Evolutionary conservation across 2,797 vertebrate genomes (phyloP).

Genomic region (Knipowitschia caucasica): DNA sequence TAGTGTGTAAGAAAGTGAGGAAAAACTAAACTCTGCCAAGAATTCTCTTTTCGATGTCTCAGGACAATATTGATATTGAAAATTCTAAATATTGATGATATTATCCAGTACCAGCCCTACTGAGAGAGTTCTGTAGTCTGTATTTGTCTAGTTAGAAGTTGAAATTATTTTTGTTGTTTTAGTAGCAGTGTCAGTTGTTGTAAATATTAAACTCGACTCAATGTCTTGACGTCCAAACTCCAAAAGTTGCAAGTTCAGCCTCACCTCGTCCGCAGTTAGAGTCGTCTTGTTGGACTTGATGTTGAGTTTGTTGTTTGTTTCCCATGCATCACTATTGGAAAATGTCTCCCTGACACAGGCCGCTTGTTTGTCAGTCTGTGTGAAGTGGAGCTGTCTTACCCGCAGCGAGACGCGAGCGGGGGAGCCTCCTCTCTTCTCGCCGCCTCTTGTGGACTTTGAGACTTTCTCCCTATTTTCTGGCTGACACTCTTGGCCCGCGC

Average conservation of each 20-base stretch:
- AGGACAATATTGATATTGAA: background rate
- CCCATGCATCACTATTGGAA: slow-evolving; percentile 59
- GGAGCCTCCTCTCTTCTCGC: slow-evolving; percentile 43
- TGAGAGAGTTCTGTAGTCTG: no score
- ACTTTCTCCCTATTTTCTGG: slow-evolving; percentile 61
- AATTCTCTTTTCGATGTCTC: no score
- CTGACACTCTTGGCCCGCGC: slow-evolving; percentile 64
- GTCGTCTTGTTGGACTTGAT: slow-evolving; percentile 36
- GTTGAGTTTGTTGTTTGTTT: slow-evolving; percentile 58
- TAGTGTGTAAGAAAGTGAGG: no score
- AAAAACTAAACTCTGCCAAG: no score
- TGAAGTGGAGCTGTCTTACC: slow-evolving; percentile 70
- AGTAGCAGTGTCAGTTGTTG: background rate
- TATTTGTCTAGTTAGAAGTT: background rate
- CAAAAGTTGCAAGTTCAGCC: slow-evolving; percentile 12
- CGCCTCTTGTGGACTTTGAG: slow-evolving; percentile 54
- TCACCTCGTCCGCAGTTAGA: slow-evolving; percentile 25
- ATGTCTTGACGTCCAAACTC: background rate
- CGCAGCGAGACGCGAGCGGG: slow-evolving; percentile 50
- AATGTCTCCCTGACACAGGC: slow-evolving; percentile 63
- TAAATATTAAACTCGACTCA: background rate
- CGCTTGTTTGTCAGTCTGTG: slow-evolving; percentile 71
- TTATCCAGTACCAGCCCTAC: background rate
- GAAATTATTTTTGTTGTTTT: background rate
- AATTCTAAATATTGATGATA: background rate